These are phyloP conservation scores for Odontamblyopus rebecca DNA, from an alignment of 2,797 vertebrate genomes.

Conservation along the genomic window DNA sequence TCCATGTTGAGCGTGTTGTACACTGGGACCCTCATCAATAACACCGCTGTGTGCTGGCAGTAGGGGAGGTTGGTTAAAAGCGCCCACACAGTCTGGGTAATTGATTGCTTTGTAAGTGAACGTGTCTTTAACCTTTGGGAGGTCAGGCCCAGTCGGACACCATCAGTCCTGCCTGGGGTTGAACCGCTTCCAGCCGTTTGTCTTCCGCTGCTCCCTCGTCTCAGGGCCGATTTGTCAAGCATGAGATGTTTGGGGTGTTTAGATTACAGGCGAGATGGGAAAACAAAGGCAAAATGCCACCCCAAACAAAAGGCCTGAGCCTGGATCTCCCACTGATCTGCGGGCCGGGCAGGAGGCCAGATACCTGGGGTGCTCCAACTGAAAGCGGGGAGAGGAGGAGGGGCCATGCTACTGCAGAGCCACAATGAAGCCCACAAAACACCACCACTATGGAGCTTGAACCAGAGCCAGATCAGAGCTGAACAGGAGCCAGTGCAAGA, in stretches of 20 bases:
- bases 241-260: constrained; percentile 80
- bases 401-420: constrained; percentile 65
- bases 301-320: constrained; percentile 77
- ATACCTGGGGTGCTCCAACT: constrained; percentile 78
- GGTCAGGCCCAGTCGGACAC: constrained; percentile 80
- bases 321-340: constrained; percentile 76
- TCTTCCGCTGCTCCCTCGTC: constrained; percentile 73
- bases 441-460: constrained; percentile 67
- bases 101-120: constrained; percentile 84
- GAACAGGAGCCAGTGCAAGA: constrained; percentile 67
- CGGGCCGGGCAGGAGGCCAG: constrained; percentile 74
- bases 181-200: constrained; percentile 79
- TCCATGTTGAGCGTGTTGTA: constrained; percentile 62
- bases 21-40: constrained; percentile 74
- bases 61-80: constrained; percentile 73
- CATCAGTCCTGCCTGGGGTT: constrained; percentile 79
- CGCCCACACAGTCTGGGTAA: constrained; percentile 74
- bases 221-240: constrained; percentile 77
- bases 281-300: constrained; percentile 82
- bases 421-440: constrained; percentile 71
- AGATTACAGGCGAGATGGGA: constrained; percentile 80
- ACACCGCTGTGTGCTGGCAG: constrained; percentile 67
- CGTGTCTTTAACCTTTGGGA: constrained; percentile 84
- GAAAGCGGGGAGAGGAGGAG: constrained; percentile 34
- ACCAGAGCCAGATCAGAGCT: constrained; percentile 68